These are phyloP conservation scores for Drosophila incognita DNA, from an alignment of 2,888 invertebrate species.

Conservation along the genomic window DNA sequence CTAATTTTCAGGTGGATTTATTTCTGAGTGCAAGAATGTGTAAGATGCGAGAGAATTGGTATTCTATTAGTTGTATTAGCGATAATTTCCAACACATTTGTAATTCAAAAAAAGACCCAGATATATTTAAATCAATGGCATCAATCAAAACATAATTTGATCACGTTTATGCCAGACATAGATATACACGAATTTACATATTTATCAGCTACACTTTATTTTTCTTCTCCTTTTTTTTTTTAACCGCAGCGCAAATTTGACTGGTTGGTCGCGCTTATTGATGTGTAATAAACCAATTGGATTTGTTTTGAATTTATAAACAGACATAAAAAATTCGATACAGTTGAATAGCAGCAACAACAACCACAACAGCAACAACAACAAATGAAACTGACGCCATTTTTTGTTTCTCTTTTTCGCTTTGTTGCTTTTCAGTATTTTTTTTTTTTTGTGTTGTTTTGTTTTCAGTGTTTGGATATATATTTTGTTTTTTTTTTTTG, in stretches of 20 bases:
- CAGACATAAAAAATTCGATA: slow-evolving; percentile 62
- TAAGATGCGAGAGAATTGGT: background rate
- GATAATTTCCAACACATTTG: background rate
- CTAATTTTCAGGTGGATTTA: background rate
- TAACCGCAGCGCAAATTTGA: slow-evolving; percentile 65
- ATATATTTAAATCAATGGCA: background rate
- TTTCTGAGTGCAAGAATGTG: background rate
- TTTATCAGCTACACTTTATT: slow-evolving; percentile 32
- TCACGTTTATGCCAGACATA: slow-evolving; percentile 56
- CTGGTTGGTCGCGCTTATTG: slow-evolving; percentile 69
- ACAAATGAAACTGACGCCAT: slow-evolving; percentile 53
- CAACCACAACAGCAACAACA: slow-evolving; percentile 2
- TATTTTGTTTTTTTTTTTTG: slow-evolving; percentile 35
- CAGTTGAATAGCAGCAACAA: slow-evolving; percentile 12
- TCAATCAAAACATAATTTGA: slow-evolving; percentile 58
- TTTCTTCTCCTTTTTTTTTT: slow-evolving; percentile 10
- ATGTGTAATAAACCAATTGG: slow-evolving; percentile 83
- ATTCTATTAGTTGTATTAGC: background rate
- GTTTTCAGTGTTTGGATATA: slow-evolving; percentile 32
- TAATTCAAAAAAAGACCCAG: background rate
- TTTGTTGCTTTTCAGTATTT: slow-evolving; percentile 43
- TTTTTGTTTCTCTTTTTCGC: slow-evolving; percentile 60
- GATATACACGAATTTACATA: slow-evolving; percentile 37
- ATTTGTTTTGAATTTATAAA: slow-evolving; percentile 83
- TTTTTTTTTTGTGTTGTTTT: slow-evolving; percentile 29